Percentiles rank a stretch among this genome's conserved stretches.
Conservation (phyloP, 1,140 invertebrate genomes). For the Camponotus vicinus region DNA sequence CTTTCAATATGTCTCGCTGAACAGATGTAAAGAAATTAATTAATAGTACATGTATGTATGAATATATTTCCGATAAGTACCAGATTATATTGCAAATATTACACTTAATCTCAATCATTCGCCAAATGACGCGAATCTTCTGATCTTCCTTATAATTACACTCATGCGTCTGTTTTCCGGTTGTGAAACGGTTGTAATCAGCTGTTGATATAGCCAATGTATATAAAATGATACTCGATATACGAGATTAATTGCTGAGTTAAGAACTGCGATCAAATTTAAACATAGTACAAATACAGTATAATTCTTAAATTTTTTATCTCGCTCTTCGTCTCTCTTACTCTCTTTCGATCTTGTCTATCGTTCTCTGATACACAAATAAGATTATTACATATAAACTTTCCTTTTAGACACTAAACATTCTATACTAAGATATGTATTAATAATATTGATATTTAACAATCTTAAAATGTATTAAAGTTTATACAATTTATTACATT, state of each 20-base stretch:
- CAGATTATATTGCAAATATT: constrained; percentile 20
- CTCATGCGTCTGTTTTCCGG: constrained; percentile 32
- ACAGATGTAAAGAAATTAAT: constrained; percentile 28
- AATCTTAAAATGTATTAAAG: not conserved
- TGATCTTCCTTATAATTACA: constrained; percentile 38
- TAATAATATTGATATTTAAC: not conserved
- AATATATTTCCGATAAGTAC: constrained; percentile 44
- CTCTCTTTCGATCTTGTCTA: not conserved
- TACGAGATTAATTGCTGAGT: constrained; percentile 46
- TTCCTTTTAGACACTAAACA: not conserved
- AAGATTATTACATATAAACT: constrained; percentile 6
- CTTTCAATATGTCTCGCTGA: not conserved
- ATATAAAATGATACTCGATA: constrained; percentile 45
- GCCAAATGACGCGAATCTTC: not conserved
- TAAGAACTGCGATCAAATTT: constrained; percentile 38
- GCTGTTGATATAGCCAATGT: constrained; percentile 18
- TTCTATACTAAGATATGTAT: not conserved
- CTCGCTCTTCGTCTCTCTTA: constrained; percentile 15
- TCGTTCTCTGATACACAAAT: not conserved
- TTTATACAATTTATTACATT: not conserved
- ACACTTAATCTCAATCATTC: constrained; percentile 25
- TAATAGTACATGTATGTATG: not conserved
- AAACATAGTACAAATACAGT: constrained; percentile 34
- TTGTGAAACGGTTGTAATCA: constrained; percentile 33
- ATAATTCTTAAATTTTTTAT: constrained; percentile 30